These are phyloP conservation scores for Actenoides lindsayi DNA, from an alignment of 2,113 vertebrate genomes.

Conservation along the genomic window DNA sequence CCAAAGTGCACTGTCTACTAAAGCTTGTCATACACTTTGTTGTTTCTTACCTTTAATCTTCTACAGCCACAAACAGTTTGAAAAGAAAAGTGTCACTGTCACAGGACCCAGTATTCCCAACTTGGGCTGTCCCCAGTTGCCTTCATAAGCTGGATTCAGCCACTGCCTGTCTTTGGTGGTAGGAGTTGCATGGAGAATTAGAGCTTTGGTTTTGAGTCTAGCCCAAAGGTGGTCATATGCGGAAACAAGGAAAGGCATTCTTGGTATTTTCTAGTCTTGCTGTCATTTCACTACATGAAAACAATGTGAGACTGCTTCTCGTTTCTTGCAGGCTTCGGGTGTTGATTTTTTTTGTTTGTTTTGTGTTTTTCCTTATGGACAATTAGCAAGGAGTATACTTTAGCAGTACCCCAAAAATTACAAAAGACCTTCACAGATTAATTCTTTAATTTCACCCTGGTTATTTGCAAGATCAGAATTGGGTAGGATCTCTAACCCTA, in stretches of 20 bases:
- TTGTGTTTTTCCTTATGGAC: neutral
- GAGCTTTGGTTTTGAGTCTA: neutral
- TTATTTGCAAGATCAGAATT: slow-evolving; percentile 57
- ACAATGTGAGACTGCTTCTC: neutral
- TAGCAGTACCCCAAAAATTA: neutral
- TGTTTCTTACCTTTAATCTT: neutral
- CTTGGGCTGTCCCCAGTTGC: neutral
- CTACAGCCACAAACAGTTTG: neutral
- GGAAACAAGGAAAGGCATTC: neutral
- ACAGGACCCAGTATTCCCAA: neutral
- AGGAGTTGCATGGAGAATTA: rapidly evolving
- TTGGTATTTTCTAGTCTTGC: neutral
- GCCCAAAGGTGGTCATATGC: neutral
- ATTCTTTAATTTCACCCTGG: slow-evolving; percentile 66
- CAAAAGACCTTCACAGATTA: slow-evolving; percentile 55
- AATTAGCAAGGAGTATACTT: slow-evolving; percentile 2
- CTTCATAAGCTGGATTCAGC: neutral
- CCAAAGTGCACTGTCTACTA: neutral
- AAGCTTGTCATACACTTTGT: neutral
- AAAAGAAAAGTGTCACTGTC: neutral
- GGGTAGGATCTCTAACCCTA: slow-evolving; percentile 63
- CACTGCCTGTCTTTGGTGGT: neutral
- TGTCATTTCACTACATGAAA: neutral
- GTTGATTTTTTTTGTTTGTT: neutral
- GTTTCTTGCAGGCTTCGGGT: neutral